Evolutionary conservation across 2,113 vertebrate species (phyloP), one percentile per base, ranked within the genome.

Genomic region (western clawed frog (Xenopus tropicalis)): DNA sequence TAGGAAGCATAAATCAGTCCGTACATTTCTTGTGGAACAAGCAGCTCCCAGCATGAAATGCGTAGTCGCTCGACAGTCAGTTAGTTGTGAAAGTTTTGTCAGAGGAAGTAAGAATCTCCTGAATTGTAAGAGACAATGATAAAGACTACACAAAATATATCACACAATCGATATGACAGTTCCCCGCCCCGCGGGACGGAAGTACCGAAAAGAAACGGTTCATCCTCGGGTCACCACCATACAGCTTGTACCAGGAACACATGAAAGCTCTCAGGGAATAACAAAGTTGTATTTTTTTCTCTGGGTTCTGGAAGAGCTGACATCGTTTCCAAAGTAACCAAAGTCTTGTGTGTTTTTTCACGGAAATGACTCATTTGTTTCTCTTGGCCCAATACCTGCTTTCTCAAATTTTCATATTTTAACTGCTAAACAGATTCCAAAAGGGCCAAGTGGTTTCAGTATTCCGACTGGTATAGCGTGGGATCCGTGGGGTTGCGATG

Each of bases 301-400:
- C 80, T 37, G 29, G 16, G 46, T 86, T 89, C 87, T 87, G 86
- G 85, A 91, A 87, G 86, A 72, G 82, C 79, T 81, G 82, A 78
- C 83, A 87, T 81, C 37, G 82, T 90, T 92, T 86, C 88, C 86
- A 85, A 86, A 91, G 90, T 87, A 91, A 90, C 88, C 81, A 84
- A 90, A 91, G 85, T 88, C 85, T 85, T 86, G 83, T 82, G 83
- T 91, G 88, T 92, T 93, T 92, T 91, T 85, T 82, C 83, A 89
- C 88, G 90, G 90, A 93, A 92, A 90, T 90, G 89, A 92, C 84
- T 92, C 90, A 90, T 85, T 91, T 93, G 86, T 90, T 93, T 90
- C 86, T 89, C 82, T 92, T 93, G 90, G 90, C 90, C 63, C 54
- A 82, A 84, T 86, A 59, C 80, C 80, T 90, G 84, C 90, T 91